Base-by-base conservation (phyloP, 2,888 invertebrate genomes). In the Pyrgus malvae region DNA sequence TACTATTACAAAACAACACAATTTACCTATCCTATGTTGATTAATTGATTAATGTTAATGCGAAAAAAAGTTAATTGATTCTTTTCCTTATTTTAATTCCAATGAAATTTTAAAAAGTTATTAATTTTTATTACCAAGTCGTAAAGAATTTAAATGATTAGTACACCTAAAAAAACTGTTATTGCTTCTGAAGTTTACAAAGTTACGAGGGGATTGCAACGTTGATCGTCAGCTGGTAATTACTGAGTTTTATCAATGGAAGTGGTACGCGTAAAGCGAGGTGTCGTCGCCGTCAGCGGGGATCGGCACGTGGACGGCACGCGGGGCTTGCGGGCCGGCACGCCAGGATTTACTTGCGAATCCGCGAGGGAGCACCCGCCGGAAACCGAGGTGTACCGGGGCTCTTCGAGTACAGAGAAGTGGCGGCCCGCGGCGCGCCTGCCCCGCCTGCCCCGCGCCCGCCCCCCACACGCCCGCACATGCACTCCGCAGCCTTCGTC, bases 361-460 rank as follows among this genome's bases (percentile, higher is more conserved):
- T 76, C 80, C 85, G 85, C 88, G 84, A 84, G 88, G 74, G 74
- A 72, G 86, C 83, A 73, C 80, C 80, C 79, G 82, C 88, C 89
- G 88, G 89, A 88, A 89, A 86, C 87, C 82, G 89, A 87, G 87
- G 88, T 87, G 85, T 85, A 83, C 84, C 86, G 85, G 87, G 80
- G 85, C 88, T 86, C 89, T 83, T 84, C 83, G 86, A 85, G 86
- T 74, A 85, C 87, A 86, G 88, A 83, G 86, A 81, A 87, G 86
- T 85, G 83, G 84, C 87, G 83, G 84, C 80, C 82, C 84, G 85
- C 83, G 84, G 83, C 82, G 78, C 78, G 74, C 72, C 77, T 69
- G 70, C 75, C 76, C 74, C 73, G 69, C 75, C 71, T 70, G 71
- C 74, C 68, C 70, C 65, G 66, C 69, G 62, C 68, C 65, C 69